Evolutionary conservation across 2,113 vertebrate genomes (phyloP).

Genomic region (Anser brachyrhynchus): DNA sequence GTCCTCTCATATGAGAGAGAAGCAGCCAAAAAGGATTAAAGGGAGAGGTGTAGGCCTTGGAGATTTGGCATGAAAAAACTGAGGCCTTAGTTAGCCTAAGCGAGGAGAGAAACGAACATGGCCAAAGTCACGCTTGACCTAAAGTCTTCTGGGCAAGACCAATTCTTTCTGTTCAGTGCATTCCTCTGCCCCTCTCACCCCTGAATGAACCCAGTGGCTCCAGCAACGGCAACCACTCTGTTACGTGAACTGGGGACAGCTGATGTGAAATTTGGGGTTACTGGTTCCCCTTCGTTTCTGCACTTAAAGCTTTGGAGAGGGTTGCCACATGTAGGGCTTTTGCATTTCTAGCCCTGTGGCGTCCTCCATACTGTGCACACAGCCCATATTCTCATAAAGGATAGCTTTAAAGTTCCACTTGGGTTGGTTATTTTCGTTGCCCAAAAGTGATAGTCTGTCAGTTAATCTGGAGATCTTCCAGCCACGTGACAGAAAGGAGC

Average conservation of each 20-base stretch:
- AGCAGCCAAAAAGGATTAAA: slow-evolving; percentile 55
- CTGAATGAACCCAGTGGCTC: background rate
- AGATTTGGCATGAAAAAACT: background rate
- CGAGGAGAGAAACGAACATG: background rate
- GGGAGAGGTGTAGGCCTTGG: slow-evolving; percentile 50
- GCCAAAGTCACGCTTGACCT: background rate
- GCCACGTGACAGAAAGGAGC: background rate
- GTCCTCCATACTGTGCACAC: background rate
- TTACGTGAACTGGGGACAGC: rapidly evolving
- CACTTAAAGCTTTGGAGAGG: background rate
- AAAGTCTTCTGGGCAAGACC: background rate
- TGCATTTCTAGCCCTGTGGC: background rate
- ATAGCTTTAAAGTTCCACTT: rapidly evolving
- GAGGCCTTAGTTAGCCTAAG: background rate
- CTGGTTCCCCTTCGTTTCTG: rapidly evolving
- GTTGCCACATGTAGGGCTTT: rapidly evolving
- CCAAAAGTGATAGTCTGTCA: background rate
- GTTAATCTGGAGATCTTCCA: background rate
- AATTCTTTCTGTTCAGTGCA: background rate
- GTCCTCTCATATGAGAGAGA: slow-evolving; percentile 1
- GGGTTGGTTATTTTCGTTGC: background rate
- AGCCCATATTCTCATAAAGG: rapidly evolving
- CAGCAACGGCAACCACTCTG: rapidly evolving
- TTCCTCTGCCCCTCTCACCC: background rate
- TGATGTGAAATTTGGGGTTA: rapidly evolving